These are phyloP conservation scores for Romanogobio albipinnatus DNA, from an alignment of 2,113 vertebrate species.

Conservation along the genomic window DNA sequence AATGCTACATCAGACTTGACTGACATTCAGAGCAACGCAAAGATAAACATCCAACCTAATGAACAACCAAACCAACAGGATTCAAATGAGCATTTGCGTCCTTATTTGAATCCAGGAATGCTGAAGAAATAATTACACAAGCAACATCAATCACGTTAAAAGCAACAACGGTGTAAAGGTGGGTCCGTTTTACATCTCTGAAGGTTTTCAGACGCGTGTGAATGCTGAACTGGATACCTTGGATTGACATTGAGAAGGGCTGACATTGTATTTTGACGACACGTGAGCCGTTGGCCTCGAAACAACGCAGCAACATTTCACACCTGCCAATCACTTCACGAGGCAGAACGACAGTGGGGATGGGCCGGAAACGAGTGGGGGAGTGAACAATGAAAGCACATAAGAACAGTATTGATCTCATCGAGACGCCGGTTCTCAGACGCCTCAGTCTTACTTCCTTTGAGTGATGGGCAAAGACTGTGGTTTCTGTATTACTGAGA, in stretches of 20 bases:
- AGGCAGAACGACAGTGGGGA: constrained; percentile 35
- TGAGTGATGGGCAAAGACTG: not conserved
- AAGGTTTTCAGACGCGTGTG: not conserved
- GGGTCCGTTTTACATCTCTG: not conserved
- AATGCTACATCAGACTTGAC: not conserved
- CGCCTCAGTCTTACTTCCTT: not conserved
- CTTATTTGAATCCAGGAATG: not conserved
- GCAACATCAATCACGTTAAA: not conserved
- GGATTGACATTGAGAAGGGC: constrained; percentile 26
- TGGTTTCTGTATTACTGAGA: constrained; percentile 36
- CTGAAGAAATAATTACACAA: too few species aligned
- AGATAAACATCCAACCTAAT: not conserved
- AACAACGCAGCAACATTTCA: constrained; percentile 49
- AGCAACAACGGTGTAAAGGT: not conserved
- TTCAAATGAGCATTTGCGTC: not conserved
- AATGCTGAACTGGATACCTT: constrained; percentile 31
- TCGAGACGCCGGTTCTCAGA: constrained; percentile 6
- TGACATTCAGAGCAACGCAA: not conserved
- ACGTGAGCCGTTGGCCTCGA: constrained; percentile 40
- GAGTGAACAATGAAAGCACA: constrained; percentile 1
- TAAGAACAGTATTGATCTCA: not conserved
- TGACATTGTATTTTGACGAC: constrained; percentile 25
- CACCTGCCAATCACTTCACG: constrained; percentile 53
- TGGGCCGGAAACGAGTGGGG: constrained; percentile 8
- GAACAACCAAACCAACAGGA: not conserved